Evolutionary conservation across 2,797 vertebrate genomes (phyloP), one percentile per base, ranked within the genome.

Genomic region (Petrocephalus schoutedeni): DNA sequence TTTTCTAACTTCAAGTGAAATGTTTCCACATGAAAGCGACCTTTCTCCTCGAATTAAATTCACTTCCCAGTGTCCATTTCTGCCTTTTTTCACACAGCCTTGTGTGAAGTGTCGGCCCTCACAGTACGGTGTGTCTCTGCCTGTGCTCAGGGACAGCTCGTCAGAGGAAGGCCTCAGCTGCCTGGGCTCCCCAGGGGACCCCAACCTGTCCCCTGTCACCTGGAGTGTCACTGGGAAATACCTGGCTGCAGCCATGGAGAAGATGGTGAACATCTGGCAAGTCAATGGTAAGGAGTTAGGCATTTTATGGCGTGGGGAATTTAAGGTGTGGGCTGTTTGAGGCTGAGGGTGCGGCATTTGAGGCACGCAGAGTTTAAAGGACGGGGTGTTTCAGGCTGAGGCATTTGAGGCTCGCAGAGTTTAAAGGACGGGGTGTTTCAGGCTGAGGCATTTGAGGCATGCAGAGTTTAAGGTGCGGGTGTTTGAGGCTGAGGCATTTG

Each of bases 231-330:
- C 97, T 32, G 98, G 98, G 36, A 98, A 96, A 89, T 99, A 98
- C 89, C 91, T 99, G 91, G 98, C 98, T 59, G 98, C 97, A 4
- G 97, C 98, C 88, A 95, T 97, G 87, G 98, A 99, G 87, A 99
- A 99, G 92, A 95, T 97, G 94, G 97, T 99, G 90, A 99, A 99
- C 95, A 98, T 99, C 90, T 99, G 98, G 98, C 98, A 98, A 92
- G 97, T 99, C 89, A 99, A 97, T 51, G 98, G 98, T 99, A 95
- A 87, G 94, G n/a, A 53, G 53, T 49, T 7, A 58, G 28, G 1
- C 10, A 0, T 85, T 16, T 32, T 56, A 6, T 23, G 12, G n/a
- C 64, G 5, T 16, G 14, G 64, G 61, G 23, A 5, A 10, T 4
- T 56, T 56, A 56, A 56, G 54, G 54, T 2, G 2, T 2, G 3